Conservation (phyloP, 1,140 invertebrate species). For the Drosophila navojoa region DNA sequence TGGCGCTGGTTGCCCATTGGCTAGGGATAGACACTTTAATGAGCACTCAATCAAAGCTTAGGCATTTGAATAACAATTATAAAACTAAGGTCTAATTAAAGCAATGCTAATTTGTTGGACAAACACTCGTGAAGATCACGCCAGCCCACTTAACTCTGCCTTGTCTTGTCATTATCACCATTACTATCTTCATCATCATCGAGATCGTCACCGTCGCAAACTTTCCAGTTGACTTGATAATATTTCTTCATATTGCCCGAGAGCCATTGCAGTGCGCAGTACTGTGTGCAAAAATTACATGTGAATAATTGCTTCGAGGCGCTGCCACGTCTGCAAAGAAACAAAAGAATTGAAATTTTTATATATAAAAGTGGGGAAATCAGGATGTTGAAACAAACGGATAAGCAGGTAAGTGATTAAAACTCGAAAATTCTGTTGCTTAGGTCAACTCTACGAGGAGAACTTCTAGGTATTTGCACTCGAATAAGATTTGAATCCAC, state of each 20-base stretch:
- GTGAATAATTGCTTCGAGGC: conserved; percentile 77
- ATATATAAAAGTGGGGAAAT: neutral
- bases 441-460: too few species aligned
- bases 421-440: neutral
- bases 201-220: conserved; percentile 59
- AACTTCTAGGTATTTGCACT: too few species aligned
- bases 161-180: conserved; percentile 12
- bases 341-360: neutral
- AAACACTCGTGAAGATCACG: conserved; percentile 39
- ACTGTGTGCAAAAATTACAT: conserved; percentile 76
- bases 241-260: conserved; percentile 66
- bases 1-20: conserved; percentile 53
- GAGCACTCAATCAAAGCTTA: conserved; percentile 33
- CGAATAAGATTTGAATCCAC: too few species aligned
- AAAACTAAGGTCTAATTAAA: conserved; percentile 63
- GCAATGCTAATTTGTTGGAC: conserved; percentile 47
- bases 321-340: conserved; percentile 64
- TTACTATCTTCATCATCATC: conserved; percentile 12
- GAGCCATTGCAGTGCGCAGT: conserved; percentile 69
- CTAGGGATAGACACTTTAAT: conserved; percentile 32
- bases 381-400: neutral
- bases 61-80: conserved; percentile 64
- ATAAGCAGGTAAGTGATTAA: neutral
- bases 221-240: conserved; percentile 69
- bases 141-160: conserved; percentile 14